These are phyloP conservation scores for Arbacia lixula DNA, from an alignment of 53 echinoderm and acorn worm genomes.

Conservation along the genomic window DNA sequence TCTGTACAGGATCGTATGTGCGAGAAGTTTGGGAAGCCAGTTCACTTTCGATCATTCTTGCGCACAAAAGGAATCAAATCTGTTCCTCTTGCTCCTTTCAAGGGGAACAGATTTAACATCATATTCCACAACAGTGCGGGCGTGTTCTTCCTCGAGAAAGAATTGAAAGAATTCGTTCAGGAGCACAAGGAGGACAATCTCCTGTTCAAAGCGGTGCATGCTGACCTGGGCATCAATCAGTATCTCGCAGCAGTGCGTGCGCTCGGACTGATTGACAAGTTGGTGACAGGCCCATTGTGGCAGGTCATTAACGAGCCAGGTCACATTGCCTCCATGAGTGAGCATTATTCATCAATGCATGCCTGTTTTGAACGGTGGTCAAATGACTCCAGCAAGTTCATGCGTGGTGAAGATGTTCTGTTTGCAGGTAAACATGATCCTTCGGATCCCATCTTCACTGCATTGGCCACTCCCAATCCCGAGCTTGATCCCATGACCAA, in stretches of 20 bases:
- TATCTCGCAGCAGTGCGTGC: slow-evolving; percentile 60
- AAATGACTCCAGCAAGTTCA: slow-evolving; percentile 52
- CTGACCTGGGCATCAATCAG: slow-evolving; percentile 55
- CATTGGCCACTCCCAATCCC: not conserved
- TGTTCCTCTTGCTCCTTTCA: slow-evolving; percentile 66
- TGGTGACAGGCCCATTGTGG: slow-evolving; percentile 70
- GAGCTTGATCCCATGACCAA: slow-evolving; percentile 1
- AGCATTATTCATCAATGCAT: not conserved
- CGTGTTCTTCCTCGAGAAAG: slow-evolving; percentile 32
- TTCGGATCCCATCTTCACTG: not conserved
- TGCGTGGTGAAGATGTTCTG: slow-evolving; percentile 55
- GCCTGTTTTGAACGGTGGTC: slow-evolving; percentile 43
- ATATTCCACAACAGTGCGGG: slow-evolving; percentile 73
- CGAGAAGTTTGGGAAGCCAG: slow-evolving; percentile 67
- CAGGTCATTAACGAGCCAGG: slow-evolving; percentile 48
- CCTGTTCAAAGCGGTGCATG: slow-evolving; percentile 56
- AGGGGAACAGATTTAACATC: slow-evolving; percentile 75
- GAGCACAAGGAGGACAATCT: slow-evolving; percentile 51
- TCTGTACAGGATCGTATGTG: slow-evolving; percentile 69
- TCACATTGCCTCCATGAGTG: slow-evolving; percentile 57
- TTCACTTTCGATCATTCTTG: slow-evolving; percentile 60
- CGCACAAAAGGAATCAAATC: not conserved
- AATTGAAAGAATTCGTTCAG: slow-evolving; percentile 59
- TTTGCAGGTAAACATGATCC: slow-evolving; percentile 48
- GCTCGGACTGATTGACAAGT: slow-evolving; percentile 68